These are phyloP conservation scores for Diarsia dahlii DNA, from an alignment of 2,888 invertebrate genomes.

Conservation along the genomic window DNA sequence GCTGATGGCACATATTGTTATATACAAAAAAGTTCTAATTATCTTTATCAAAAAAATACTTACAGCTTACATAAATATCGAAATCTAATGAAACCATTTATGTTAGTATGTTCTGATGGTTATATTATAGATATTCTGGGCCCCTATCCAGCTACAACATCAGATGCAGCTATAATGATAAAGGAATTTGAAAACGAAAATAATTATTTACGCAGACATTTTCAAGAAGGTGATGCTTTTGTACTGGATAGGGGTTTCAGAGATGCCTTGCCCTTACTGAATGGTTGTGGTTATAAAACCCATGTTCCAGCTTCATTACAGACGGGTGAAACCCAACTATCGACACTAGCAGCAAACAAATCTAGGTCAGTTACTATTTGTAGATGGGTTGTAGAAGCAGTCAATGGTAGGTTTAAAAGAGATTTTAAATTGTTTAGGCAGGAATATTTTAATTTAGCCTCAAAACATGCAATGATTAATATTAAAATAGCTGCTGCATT, in stretches of 20 bases:
- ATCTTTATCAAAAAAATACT: background rate
- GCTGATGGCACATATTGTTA: background rate
- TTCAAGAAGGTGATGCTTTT: background rate
- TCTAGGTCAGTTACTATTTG: too few relatives aligned
- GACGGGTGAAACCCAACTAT: too few relatives aligned
- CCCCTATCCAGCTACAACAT: constrained; percentile 3
- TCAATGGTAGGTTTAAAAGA: too few relatives aligned
- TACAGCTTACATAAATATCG: constrained; percentile 3
- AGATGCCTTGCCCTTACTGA: background rate
- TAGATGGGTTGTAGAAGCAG: too few relatives aligned
- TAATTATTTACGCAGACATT: too few relatives aligned
- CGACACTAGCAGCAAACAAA: too few relatives aligned
- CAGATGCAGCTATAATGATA: constrained; percentile 6
- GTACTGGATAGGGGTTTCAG: background rate
- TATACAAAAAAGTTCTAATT: background rate
- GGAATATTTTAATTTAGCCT: too few relatives aligned
- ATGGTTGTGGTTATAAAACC: too few relatives aligned
- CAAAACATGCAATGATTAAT: too few relatives aligned
- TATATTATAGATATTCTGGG: background rate
- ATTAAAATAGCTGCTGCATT: too few relatives aligned
- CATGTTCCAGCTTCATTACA: too few relatives aligned
- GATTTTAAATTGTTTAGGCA: too few relatives aligned
- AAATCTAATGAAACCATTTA: background rate
- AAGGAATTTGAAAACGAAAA: background rate
- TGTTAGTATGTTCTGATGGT: background rate